A percentile compares a stretch with the other conserved stretches of the same genome.
Evolutionary conservation across 2,113 vertebrate species (phyloP).

Genomic region (Oreocharis arfaki): DNA sequence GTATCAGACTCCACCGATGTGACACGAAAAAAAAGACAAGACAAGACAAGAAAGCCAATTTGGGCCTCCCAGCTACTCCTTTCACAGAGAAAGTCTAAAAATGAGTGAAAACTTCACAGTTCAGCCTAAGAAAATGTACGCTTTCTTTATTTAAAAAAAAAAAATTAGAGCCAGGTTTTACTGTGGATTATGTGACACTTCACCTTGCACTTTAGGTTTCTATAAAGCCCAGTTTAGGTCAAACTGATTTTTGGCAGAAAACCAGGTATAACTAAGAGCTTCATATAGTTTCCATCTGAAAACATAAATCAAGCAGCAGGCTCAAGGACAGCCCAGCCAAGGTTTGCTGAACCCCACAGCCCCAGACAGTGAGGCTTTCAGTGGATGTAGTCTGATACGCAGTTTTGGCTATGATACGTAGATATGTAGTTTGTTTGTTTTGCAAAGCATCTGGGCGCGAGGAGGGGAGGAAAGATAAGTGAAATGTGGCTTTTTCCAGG

Average conservation of each 20-base stretch:
- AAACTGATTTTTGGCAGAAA: slow-evolving; percentile 54
- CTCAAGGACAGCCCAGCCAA: slow-evolving; percentile 20
- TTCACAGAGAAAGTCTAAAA: not conserved
- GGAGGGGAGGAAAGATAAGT: slow-evolving; percentile 29
- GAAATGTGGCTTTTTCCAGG: slow-evolving; percentile 31
- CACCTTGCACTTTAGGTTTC: slow-evolving; percentile 43
- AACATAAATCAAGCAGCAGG: slow-evolving; percentile 61
- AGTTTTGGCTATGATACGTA: slow-evolving; percentile 27
- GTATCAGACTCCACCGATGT: not conserved
- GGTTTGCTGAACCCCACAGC: slow-evolving; percentile 21
- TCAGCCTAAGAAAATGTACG: not conserved
- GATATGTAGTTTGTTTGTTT: slow-evolving; percentile 58
- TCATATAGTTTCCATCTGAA: slow-evolving; percentile 61
- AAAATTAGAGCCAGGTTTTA: not conserved
- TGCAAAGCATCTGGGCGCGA: not conserved
- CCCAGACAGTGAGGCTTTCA: slow-evolving; percentile 58
- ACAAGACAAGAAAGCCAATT: not conserved
- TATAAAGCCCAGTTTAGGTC: slow-evolving; percentile 36
- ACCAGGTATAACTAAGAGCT: slow-evolving; percentile 58
- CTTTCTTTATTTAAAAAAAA: not conserved
- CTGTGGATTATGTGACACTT: slow-evolving; percentile 19
- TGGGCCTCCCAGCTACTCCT: not conserved
- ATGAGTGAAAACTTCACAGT: not conserved
- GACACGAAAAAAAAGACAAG: not conserved
- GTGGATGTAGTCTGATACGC: not conserved